Base-by-base conservation (phyloP, 2,888 invertebrate species). In the Cantharis rufa region DNA sequence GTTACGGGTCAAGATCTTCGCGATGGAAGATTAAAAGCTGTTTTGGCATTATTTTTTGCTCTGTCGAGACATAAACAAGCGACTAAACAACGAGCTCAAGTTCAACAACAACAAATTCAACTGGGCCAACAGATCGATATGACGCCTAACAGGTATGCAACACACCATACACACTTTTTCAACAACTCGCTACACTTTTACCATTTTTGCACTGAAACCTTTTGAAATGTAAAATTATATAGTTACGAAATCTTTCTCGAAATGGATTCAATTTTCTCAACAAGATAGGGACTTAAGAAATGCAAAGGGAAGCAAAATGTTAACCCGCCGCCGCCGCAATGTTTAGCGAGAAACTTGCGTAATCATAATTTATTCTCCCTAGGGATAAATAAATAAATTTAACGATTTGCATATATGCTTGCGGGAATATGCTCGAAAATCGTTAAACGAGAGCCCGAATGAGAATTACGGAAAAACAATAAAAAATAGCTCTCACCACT, bases 51-150 rank as follows among this genome's bases (percentile, higher is more conserved):
- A 76, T 97, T 99, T 90, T 99, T 98, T 89, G 96, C 97, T 79
- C 91, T 98, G 72, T 98, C 98, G 72, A 92, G 98, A 79, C 97
- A 95, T 89, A 98, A 98, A 86, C 98, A 98, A 89, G 96, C 97
- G 80, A 92, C 95, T 76, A 98, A 97, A 88, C 87, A 88, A 74
- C 86, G 87, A 21, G 86, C 86, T 18, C 86, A 87, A 71, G 81
- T 81, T 24, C 82, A 82, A 66, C 80, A 79, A 32, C 80, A 81
- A 74, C 81, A 81, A 68, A 77, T 79, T 32, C 84, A 63, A 78
- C 83, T 82, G 79, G 84, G 84, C 70, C 85, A 86, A 32, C 86
- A 84, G 79, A 73, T 79, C 48, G 87, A 88, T 5, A 86, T 87
- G 87, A 86, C 88, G 82, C 88, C 88, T 72, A 88, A 91, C 89